Percentiles rank a stretch among this genome's conserved stretches.
phyloP scores from a whole-genome alignment of 2,113 vertebrate species.

The Campylorhamphus procurvoides region DNA sequence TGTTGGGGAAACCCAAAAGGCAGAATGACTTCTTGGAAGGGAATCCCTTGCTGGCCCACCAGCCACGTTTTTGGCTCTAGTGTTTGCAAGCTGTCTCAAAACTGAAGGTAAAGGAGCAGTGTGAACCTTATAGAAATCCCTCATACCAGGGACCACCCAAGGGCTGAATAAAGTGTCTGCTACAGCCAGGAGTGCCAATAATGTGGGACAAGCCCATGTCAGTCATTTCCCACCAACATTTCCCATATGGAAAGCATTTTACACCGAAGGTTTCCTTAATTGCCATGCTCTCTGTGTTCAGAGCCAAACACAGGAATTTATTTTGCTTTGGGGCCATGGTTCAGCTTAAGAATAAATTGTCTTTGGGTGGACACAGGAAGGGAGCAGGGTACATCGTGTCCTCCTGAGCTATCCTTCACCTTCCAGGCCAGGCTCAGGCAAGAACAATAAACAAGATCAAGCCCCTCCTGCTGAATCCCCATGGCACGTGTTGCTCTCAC shows the following conservation, averaged over 20 bases:
- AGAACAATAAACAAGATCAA: slow-evolving; percentile 39
- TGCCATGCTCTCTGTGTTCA: accelerated
- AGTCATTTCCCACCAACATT: not conserved
- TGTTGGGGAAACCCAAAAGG: not conserved
- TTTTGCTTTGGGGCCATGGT: not conserved
- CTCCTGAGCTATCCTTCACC: not conserved
- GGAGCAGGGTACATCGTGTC: not conserved
- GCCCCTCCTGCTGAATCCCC: not conserved
- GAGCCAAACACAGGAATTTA: not conserved
- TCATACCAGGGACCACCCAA: not conserved
- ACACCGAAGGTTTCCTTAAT: not conserved
- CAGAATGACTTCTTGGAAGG: not conserved
- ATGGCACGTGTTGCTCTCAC: not conserved
- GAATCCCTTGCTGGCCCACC: not conserved
- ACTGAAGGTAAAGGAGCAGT: not conserved
- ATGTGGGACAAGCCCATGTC: not conserved
- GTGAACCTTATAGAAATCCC: not conserved
- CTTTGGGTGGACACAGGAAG: not conserved
- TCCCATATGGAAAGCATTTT: not conserved
- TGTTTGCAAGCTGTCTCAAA: not conserved
- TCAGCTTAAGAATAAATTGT: not conserved
- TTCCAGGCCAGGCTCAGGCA: not conserved
- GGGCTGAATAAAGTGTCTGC: not conserved
- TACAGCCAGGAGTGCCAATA: not conserved
- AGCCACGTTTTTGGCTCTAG: not conserved